Evolutionary conservation across 2,888 invertebrate genomes (phyloP), one percentile per base, ranked within the genome.

Genomic region (Drosophila seclusa): DNA sequence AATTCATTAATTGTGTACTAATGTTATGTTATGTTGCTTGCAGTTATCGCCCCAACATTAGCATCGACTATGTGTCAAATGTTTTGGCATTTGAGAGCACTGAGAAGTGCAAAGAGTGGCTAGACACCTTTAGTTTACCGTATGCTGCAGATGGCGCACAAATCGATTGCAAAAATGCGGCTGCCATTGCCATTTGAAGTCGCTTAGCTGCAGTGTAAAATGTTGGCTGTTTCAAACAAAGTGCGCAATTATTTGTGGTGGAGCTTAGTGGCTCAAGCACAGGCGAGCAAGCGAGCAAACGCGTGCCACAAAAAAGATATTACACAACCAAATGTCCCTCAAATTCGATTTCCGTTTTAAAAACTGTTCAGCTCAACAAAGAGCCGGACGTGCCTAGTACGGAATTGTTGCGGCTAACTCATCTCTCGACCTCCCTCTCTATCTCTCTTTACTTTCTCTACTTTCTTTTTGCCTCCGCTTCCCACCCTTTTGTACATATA

Each of bases 1-100:
- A 45, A 10, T 36, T 24, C 18, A 8, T 31, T 31, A 0, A 24
- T 13, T 36, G 21, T 18, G 3, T 27, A 34, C 21, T 68, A 32
- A 68, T 95, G 93, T 54, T 16, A 32, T 36, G n/a, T 36, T 62
- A 38, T 42, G 40, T 73, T 69, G 24, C 29, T 94, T 95, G 93
- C 96, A 98, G 98, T 95, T 98, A 97, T 95, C 98, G 98, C 92
- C 98, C 97, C 94, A 95, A 95, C 94, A 95, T 99, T 94, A 96
- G 97, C 91, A 95, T 98, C 94, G 96, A 96, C 93, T 97, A 96
- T 95, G 95, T 99, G 94, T 94, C 95, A 93, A 95, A 96, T 94
- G 96, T 97, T 94, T 95, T 99, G 95, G 97, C 97, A 92, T 98
- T 98, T 95, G 95, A 96, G 91, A 96, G 96, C 88, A 94, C 94